Base-by-base conservation (phyloP, 2,888 invertebrate genomes). In the Selenia dentaria region DNA sequence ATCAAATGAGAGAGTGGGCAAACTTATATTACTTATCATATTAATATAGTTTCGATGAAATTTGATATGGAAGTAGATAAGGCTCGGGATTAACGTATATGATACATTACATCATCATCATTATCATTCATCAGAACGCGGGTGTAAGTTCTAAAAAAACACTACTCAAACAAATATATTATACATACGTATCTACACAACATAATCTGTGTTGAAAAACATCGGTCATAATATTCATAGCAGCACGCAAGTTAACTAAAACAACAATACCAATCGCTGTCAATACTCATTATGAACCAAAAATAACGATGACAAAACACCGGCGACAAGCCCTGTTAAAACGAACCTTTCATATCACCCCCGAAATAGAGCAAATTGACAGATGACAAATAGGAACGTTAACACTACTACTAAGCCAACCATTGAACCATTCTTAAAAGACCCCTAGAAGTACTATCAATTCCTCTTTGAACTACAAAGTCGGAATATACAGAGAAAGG, bases 311-410 rank as follows among this genome's bases (percentile, higher is more conserved):
- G 81, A 84, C 75, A 83, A 82, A 83, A 83, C 74, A 79, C 72
- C 64, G 71, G 62, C 70, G 81, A 83, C 80, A 78, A 68, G 77
- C 68, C 72, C 74, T 76, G 56, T 54, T 51, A 39, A 46, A 43
- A 36, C 39, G 53, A 80, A 77, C 80, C 87, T 89, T 88, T 86
- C 82, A 83, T 80, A 81, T 73, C 81, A 79, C 79, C 70, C 84
- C 84, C 70, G 71, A 87, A 88, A 88, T 88, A 89, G 83, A 87
- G 78, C 75, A 83, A 88, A 86, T 88, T 88, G 89, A 90, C 89
- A 88, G 85, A 84, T 89, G 89, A 90, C 88, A 90, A 90, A 90
- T 90, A 85, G 72, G 85, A 74, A 74, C 79, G 83, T 86, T 88
- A 85, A 81, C 86, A 86, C 85, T 68, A 67, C 74, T 75, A 81